A percentile compares a stretch with the other conserved stretches of the same genome.
Conservation (phyloP, 2,888 invertebrate genomes). For the Ormyrus thymus region DNA sequence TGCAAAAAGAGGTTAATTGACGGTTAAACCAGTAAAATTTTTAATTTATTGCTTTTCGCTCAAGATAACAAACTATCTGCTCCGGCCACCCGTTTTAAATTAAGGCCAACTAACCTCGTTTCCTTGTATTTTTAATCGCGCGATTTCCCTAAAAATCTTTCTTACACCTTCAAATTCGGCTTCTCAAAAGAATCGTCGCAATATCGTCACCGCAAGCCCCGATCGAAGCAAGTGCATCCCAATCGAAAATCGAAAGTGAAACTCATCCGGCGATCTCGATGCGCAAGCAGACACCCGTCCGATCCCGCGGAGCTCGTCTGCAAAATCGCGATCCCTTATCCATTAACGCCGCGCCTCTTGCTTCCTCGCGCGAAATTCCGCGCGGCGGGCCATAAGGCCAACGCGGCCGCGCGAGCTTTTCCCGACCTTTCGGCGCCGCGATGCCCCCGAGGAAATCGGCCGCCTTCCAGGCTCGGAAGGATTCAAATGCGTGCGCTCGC, state of each 20-base stretch:
- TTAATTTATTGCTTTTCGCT: slow-evolving; percentile 44
- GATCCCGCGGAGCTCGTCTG: no score
- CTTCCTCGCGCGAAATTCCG: slow-evolving; percentile 6
- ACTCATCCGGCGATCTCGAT: neutral
- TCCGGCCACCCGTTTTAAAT: slow-evolving; percentile 10
- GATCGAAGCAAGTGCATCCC: no score
- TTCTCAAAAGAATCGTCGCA: neutral
- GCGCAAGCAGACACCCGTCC: neutral
- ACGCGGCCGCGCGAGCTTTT: neutral
- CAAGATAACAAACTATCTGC: slow-evolving; percentile 31
- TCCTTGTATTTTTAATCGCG: slow-evolving; percentile 35
- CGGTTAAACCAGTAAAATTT: slow-evolving; percentile 21
- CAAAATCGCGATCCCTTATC: neutral
- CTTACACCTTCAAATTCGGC: neutral
- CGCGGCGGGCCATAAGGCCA: neutral
- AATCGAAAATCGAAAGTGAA: slow-evolving; percentile 32
- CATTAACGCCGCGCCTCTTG: neutral
- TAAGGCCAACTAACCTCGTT: slow-evolving; percentile 52
- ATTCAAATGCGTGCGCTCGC: slow-evolving; percentile 45
- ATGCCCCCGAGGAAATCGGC: neutral
- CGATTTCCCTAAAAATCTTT: slow-evolving; percentile 22
- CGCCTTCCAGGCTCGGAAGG: neutral
- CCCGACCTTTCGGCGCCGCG: slow-evolving; percentile 32
- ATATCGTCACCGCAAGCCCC: neutral
- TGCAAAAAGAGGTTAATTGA: slow-evolving; percentile 45